Evolutionary conservation across 2,888 invertebrate species (phyloP), one percentile per base, ranked within the genome.

Genomic region (Nemotelus pantherinus): DNA sequence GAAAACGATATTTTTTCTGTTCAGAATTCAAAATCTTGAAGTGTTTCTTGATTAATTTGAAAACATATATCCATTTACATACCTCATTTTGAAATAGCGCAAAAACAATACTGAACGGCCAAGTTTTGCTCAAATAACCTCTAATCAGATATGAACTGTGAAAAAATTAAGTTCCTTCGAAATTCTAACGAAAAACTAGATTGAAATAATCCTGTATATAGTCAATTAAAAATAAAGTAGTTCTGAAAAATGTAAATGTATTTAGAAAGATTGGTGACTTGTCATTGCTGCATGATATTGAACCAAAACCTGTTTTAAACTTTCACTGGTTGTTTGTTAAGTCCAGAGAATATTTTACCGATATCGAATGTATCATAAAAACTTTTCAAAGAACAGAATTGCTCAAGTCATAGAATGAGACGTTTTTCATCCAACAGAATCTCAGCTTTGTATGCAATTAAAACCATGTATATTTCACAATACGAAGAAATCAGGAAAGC

Each of bases 141-240:
- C 53, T 53, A 7, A 53, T 53, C 53, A 53, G 10, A 53, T 6
- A 53, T 53, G 53, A 41, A 63, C 65, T 45, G 65, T 41, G 25
- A 25, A 25, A 65, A 65, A 65, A 65, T 45, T 65, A 25, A 65
- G 65, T 65, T 65, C 65, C 65, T 65, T 65, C 47, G 45, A 65
- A 65, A 65, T 65, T 65, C 65, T 65, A 65, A 65, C 45, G 41
- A 65, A 65, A 45, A 7, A 44, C 7, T 41, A 41, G 41, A 63
- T 63, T 9, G 7, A 53, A 53, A 6, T 53, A 53, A 7, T 53
- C 53, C 53, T 53, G 53, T 53, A 7, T 53, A 53, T 10, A 53
- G 53, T 53, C 53, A 53, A 53, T 53, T 53, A 53, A 53, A 53
- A 53, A 25, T 25, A 25, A 25, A 25, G 25, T 25, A 25, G 25